Base-by-base conservation (phyloP, 2,797 vertebrate genomes). In the Eospalax fontanierii region DNA sequence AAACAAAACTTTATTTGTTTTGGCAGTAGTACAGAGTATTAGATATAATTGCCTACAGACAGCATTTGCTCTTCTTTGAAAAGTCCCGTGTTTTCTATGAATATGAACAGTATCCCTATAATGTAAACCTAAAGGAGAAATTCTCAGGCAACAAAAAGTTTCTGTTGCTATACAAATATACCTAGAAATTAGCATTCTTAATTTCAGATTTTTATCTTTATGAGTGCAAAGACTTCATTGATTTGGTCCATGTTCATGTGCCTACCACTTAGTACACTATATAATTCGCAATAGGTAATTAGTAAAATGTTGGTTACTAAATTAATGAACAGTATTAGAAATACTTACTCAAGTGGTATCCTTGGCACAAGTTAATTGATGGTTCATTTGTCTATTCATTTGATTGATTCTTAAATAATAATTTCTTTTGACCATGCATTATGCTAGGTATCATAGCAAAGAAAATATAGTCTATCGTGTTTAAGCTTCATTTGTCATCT, bases 301-400 rank as follows among this genome's bases (percentile, higher is more conserved):
- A 78, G 57, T 87, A 85, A 96, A 93, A 35, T 87, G 57, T 46
- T 30, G 26, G 38, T 61, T 71, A 88, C 11, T 87, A 59, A 94
- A 89, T 89, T 76, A 89, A 95, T 78, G 40, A 75, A 89, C 4
- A 76, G 9, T 89, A 40, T 66, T 91, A 86, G 90, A 93, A 87
- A 40, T 92, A 54, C 50, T 54, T 54, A 85, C 28, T 74, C 54
- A 91, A 87, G n/a, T 78, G 28, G 1, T 70, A 84, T 96, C 87
- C 28, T 65, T 61, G 16, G 24, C 59, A 9, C 84, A 90, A 84
- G 78, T 81, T 74, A 78, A 90, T 35, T 87, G 66, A 19, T 16
- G 22, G 40, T 76, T 96, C n/a, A 83, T 40, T 84, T 50, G 66
- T 66, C 50, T 35, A 76, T 91, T n/a, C 90, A 74, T 83, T 95